phyloP scores from a whole-genome alignment of 2,113 vertebrate species.

The Urocitellus parryii region DNA sequence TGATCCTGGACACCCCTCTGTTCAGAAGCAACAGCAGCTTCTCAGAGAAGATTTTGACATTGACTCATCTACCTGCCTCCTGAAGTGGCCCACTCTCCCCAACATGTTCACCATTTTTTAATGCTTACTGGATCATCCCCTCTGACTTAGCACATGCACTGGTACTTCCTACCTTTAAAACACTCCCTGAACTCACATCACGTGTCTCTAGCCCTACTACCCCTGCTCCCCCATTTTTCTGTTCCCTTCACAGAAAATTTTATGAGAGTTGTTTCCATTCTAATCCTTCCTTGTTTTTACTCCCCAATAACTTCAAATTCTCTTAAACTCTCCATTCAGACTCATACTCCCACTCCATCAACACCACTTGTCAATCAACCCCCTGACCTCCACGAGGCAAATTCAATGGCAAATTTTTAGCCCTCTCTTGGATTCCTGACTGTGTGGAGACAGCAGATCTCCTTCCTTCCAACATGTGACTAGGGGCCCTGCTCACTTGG shows the following conservation, averaged over 20 bases:
- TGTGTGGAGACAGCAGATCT: not conserved
- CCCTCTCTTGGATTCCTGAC: not conserved
- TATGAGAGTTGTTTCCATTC: not conserved
- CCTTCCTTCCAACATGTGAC: not conserved
- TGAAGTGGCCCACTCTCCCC: not conserved
- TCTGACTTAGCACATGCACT: not conserved
- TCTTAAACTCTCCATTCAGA: not conserved
- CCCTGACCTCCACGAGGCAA: not conserved
- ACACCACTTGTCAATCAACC: not conserved
- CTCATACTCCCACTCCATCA: not conserved
- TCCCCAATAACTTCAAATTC: not conserved
- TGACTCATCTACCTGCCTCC: slow-evolving; percentile 66
- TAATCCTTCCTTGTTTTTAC: not conserved
- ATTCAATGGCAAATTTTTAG: not conserved
- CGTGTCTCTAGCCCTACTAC: not conserved
- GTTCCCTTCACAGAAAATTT: not conserved
- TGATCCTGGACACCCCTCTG: slow-evolving; percentile 87
- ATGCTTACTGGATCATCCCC: not conserved
- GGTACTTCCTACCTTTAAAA: not conserved
- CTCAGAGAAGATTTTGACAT: slow-evolving; percentile 96
- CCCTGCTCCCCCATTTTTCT: not conserved
- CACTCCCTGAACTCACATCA: not conserved
- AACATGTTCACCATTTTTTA: not conserved
- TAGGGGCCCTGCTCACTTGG: not conserved
- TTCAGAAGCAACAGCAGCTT: slow-evolving; percentile 96